Base-by-base conservation (phyloP, 2,113 vertebrate genomes). In the Dipodomys spectabilis region DNA sequence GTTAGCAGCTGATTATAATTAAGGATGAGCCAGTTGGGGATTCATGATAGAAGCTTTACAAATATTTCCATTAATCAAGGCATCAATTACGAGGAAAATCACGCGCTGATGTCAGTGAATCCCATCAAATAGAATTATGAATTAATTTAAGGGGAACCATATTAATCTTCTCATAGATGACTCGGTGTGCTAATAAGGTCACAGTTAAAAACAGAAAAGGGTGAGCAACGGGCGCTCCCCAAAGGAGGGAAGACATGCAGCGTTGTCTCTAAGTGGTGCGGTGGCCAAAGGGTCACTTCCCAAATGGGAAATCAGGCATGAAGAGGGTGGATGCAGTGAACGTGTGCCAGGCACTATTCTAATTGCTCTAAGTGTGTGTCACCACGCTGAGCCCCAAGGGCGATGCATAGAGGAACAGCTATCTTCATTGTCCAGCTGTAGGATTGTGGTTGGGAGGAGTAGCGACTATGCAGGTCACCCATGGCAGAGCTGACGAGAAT, bases 61-160 rank as follows among this genome's bases (percentile, higher is more conserved):
- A 95, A 93, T 88, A 96, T 90, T 85, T 75, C 78, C 87, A 94
- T 75, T 85, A 89, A 93, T 87, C 80, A 85, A 94, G 83, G 83
- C 78, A 91, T 73, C 92, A 88, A 35, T 95, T 91, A 90, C 10
- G 6, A 68, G 90, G 88, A 82, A 82, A 90, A 91, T 25, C 89
- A 81, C 10, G 25, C 30, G 53, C 87, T 25, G 1, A 72, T 32
- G 57, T 88, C 90, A 90, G 57, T 13, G 35, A 93, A 69, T 72
- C 28, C 57, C 30, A 25, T 39, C 60, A 53, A 88, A 82, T 13
- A 79, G 85, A 68, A 87, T n/a, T 7, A 19, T 35, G 88, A 69
- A 67, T 3, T 68, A 45, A 71, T 81, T 78, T 75, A 35, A 80
- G 44, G 11, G 44, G 53, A 68, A 22, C 49, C 72, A 45, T 2